Percentiles rank a stretch among this genome's conserved stretches.
phyloP scores from a whole-genome alignment of 2,797 vertebrate species.

The Antrozous pallidus region DNA sequence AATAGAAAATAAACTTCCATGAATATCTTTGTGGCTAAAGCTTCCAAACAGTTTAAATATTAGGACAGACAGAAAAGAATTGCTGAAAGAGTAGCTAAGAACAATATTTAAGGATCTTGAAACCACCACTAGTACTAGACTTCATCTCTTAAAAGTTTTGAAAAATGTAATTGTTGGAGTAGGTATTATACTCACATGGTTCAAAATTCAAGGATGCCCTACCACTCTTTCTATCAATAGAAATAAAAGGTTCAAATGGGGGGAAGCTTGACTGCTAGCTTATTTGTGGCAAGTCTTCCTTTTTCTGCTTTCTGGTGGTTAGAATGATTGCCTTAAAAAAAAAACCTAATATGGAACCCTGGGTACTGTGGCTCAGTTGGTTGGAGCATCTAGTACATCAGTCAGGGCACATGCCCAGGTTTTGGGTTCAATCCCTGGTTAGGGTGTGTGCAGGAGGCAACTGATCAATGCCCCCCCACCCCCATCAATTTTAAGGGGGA shows the following conservation, averaged over 20 bases:
- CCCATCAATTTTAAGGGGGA: not conserved
- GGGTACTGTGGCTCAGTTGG: not conserved
- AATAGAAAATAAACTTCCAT: not conserved
- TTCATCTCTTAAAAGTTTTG: not conserved
- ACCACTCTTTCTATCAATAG: not conserved
- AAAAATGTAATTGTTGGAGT: not conserved
- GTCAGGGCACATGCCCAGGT: not conserved
- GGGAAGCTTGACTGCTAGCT: not conserved
- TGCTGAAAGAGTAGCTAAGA: not conserved
- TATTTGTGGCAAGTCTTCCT: not conserved
- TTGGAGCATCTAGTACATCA: not conserved
- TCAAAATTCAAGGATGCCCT: not conserved
- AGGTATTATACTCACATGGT: not conserved
- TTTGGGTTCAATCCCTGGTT: not conserved
- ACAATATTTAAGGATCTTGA: slow-evolving; percentile 15
- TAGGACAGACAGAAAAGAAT: not conserved
- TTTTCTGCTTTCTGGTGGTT: not conserved
- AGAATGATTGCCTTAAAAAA: not conserved
- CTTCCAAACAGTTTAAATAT: not conserved
- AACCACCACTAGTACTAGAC: not conserved
- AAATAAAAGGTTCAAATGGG: not conserved
- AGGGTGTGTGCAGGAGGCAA: not conserved
- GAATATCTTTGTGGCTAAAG: not conserved
- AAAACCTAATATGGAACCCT: not conserved
- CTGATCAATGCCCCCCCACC: not conserved